Percentiles rank a stretch among this genome's conserved stretches.
phyloP scores from a whole-genome alignment of 2,113 vertebrate genomes.

The Labeo catla region DNA sequence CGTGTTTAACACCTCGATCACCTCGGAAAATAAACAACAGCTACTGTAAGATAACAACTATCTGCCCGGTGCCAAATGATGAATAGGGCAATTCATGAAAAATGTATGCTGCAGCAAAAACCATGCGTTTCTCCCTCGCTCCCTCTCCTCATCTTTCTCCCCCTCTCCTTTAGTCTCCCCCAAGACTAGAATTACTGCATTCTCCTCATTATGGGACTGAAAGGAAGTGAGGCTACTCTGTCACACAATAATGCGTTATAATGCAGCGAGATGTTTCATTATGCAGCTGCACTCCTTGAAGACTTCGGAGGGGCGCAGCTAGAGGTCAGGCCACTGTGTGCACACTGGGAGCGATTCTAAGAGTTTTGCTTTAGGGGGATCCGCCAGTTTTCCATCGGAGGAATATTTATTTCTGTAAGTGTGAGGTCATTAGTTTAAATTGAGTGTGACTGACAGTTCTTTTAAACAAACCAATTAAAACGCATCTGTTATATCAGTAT shows the following conservation, averaged over 20 bases:
- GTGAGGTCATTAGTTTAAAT: not conserved
- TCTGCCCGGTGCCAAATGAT: constrained; percentile 46
- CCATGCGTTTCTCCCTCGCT: constrained; percentile 42
- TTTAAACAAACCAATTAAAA: not conserved
- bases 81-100: constrained; percentile 63
- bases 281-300: constrained; percentile 3
- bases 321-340: constrained; percentile 23
- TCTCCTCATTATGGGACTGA: constrained; percentile 52
- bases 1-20: constrained; percentile 62
- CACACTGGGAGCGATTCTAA: not conserved
- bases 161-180: constrained; percentile 38
- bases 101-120: constrained; percentile 59
- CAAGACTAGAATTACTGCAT: constrained; percentile 47
- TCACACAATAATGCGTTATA: constrained; percentile 46
- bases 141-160: constrained; percentile 49
- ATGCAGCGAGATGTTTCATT: constrained; percentile 26
- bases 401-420: not conserved
- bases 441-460: not conserved
- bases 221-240: constrained; percentile 40
- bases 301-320: not conserved
- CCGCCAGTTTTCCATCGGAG: not conserved
- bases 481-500: not conserved
- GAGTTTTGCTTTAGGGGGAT: not conserved
- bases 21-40: constrained; percentile 56
- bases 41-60: constrained; percentile 56